Evolutionary conservation across 2,888 invertebrate species (phyloP).

Genomic region (Graphium colonna): DNA sequence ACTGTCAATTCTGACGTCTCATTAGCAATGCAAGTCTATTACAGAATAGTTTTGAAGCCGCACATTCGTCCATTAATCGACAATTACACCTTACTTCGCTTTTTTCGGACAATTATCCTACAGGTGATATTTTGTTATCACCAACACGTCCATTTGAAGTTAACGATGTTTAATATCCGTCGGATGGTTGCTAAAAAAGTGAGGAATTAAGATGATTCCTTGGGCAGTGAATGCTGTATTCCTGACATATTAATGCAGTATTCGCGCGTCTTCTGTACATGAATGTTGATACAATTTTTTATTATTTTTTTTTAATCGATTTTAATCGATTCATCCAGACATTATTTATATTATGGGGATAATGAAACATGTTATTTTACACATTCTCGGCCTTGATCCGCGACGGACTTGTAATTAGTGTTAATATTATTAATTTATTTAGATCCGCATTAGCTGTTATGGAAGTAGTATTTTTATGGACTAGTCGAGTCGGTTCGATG

Average conservation of each 20-base stretch:
- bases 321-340: too few species aligned
- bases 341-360: too few species aligned
- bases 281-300: not conserved
- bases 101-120: conserved; percentile 1
- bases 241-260: not conserved
- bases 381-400: too few species aligned
- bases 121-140: conserved; percentile 7
- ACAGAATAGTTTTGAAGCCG: not conserved
- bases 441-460: not conserved
- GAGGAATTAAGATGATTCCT: not conserved
- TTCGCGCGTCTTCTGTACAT: not conserved
- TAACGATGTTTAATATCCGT: not conserved
- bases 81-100: not conserved
- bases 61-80: not conserved
- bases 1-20: not conserved
- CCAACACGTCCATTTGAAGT: not conserved
- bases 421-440: not conserved
- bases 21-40: not conserved
- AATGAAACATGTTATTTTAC: too few species aligned
- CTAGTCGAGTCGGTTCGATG: not conserved
- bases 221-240: not conserved
- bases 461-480: not conserved
- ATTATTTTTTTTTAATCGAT: too few species aligned
- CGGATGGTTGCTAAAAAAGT: not conserved
- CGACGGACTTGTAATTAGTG: not conserved